Conservation (phyloP, 1,140 invertebrate species). For the Pissodes strobi region DNA sequence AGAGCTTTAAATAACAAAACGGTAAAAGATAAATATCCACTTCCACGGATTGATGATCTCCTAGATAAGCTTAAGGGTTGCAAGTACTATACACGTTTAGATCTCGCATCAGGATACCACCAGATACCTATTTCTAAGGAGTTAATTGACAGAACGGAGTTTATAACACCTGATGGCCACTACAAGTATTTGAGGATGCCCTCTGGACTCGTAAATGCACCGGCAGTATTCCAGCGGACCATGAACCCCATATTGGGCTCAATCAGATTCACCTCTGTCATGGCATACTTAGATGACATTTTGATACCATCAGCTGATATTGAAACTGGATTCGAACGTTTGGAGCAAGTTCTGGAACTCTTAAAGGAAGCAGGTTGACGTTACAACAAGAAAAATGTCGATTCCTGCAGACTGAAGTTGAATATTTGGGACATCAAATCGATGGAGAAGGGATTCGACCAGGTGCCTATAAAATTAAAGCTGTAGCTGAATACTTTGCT, state of each 20-base stretch:
- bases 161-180: constrained; percentile 47
- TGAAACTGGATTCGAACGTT: no score
- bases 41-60: constrained; percentile 41
- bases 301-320: no score
- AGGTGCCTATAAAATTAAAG: no score
- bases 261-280: constrained; percentile 55
- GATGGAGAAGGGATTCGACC: no score
- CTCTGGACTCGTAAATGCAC: constrained; percentile 56
- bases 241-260: constrained; percentile 52
- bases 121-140: constrained; percentile 47
- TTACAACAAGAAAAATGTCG: constrained; percentile 44
- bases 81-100: constrained; percentile 37
- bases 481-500: no score
- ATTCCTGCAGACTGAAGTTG: no score
- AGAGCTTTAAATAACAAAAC: constrained; percentile 58
- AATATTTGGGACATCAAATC: no score
- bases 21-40: constrained; percentile 45
- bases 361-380: constrained; percentile 20
- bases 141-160: constrained; percentile 46
- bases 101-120: constrained; percentile 43
- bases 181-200: constrained; percentile 57
- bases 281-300: constrained; percentile 40
- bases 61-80: constrained; percentile 35
- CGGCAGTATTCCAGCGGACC: constrained; percentile 54
- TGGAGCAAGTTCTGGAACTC: constrained; percentile 35